Evolutionary conservation across 2,888 invertebrate genomes (phyloP).

Genomic region (Pegoplata infirma): DNA sequence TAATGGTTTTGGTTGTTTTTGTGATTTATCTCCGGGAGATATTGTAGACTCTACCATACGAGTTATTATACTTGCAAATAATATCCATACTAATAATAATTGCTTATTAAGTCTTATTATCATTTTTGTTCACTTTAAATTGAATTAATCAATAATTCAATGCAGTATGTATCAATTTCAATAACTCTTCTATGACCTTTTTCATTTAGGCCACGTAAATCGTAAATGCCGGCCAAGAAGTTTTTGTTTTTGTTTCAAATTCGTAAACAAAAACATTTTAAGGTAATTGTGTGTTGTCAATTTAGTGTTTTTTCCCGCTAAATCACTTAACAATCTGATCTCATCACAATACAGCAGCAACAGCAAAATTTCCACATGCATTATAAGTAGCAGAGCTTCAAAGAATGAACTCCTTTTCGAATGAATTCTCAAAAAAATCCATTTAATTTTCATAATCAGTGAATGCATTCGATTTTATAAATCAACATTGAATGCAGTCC

Average conservation of each 20-base stretch:
- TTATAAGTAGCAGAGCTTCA: too few species aligned
- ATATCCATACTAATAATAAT: not conserved
- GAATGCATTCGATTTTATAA: too few species aligned
- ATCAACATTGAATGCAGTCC: too few species aligned
- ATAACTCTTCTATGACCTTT: not conserved
- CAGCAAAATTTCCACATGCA: too few species aligned
- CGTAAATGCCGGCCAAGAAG: not conserved
- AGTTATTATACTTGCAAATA: conserved; percentile 6
- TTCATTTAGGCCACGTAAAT: not conserved
- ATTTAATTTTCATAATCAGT: too few species aligned
- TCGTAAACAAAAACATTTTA: not conserved
- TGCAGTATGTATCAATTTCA: not conserved
- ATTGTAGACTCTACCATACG: conserved; percentile 66
- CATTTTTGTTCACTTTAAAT: not conserved
- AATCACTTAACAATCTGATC: too few species aligned
- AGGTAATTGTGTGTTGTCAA: not conserved
- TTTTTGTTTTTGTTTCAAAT: not conserved
- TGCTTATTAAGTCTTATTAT: not conserved
- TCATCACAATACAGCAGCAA: too few species aligned
- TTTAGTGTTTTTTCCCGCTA: not conserved
- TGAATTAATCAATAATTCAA: not conserved
- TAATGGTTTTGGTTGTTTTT: conserved; percentile 66
- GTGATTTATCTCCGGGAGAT: conserved; percentile 68
- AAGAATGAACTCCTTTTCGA: too few species aligned
- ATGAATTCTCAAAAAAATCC: too few species aligned